Percentiles rank a stretch among this genome's conserved stretches.
phyloP scores from a whole-genome alignment of 1,140 invertebrate genomes.

The Cyclina sinensis region DNA sequence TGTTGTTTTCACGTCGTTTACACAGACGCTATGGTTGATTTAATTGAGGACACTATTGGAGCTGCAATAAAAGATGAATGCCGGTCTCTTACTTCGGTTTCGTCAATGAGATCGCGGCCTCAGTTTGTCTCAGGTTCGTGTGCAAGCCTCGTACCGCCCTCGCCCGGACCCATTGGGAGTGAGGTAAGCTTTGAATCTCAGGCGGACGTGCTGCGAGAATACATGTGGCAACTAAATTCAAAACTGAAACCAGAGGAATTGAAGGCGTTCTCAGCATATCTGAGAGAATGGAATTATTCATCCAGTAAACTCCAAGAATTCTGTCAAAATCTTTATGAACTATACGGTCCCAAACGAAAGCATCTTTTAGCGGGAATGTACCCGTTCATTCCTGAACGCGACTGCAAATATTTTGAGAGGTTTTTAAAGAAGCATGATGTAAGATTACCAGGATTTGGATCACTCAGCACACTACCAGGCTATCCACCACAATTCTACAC shows the following conservation, averaged over 20 bases:
- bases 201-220: constrained; percentile 45
- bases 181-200: constrained; percentile 34
- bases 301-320: constrained; percentile 52
- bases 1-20: constrained; percentile 84
- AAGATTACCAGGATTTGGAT: constrained; percentile 19
- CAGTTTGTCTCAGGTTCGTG: constrained; percentile 26
- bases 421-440: constrained; percentile 64
- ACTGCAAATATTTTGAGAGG: constrained; percentile 31
- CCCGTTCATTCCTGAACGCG: constrained; percentile 58
- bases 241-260: constrained; percentile 65
- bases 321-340: constrained; percentile 55
- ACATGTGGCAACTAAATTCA: constrained; percentile 57
- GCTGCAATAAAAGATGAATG: constrained; percentile 8
- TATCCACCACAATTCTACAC: constrained; percentile 54
- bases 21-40: constrained; percentile 80
- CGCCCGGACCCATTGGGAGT: not conserved
- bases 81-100: constrained; percentile 26
- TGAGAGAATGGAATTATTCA: constrained; percentile 65
- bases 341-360: constrained; percentile 57
- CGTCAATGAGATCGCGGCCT: not conserved
- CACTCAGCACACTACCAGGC: constrained; percentile 26
- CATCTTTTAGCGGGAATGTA: constrained; percentile 56
- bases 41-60: constrained; percentile 74
- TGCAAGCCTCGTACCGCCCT: not conserved
- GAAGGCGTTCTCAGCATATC: constrained; percentile 36